These are phyloP conservation scores for Oscheius sp. DNA, from an alignment of 2,888 invertebrate genomes.

Conservation along the genomic window DNA sequence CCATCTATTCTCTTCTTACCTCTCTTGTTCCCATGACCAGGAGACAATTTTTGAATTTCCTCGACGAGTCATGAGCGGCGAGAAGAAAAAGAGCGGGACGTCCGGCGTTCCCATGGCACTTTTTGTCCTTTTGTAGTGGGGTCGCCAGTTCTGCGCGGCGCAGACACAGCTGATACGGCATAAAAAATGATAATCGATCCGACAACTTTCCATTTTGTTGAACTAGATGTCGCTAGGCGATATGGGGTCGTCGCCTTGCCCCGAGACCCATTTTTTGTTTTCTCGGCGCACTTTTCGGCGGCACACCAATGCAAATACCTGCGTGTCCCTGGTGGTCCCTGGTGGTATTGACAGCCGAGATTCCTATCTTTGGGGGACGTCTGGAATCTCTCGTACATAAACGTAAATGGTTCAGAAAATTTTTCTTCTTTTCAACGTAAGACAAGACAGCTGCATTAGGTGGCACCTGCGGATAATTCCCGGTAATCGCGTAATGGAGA, in stretches of 20 bases:
- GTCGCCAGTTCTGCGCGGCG: neutral
- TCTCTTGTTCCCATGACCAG: neutral
- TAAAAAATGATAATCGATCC: slow-evolving; percentile 10
- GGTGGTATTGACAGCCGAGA: neutral
- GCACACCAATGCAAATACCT: slow-evolving; percentile 21
- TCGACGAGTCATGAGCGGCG: neutral
- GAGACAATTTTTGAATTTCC: neutral
- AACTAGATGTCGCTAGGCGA: slow-evolving; percentile 11
- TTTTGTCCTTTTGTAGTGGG: neutral
- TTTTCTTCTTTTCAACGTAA: neutral
- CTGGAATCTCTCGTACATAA: neutral
- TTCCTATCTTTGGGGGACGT: slow-evolving; percentile 26
- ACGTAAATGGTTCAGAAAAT: neutral
- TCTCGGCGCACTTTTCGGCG: slow-evolving; percentile 17
- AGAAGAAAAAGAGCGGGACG: neutral
- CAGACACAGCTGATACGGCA: slow-evolving; percentile 1
- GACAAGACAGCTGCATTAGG: too few relatives aligned
- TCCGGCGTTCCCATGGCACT: neutral
- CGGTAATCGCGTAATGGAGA: too few relatives aligned
- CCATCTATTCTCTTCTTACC: neutral
- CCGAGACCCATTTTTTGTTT: slow-evolving; percentile 16
- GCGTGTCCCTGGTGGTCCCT: slow-evolving; percentile 5
- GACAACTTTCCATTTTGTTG: slow-evolving; percentile 20
- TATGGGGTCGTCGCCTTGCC: neutral
- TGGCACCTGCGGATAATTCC: too few relatives aligned